phyloP scores from a whole-genome alignment of 2,888 invertebrate species.

The Homarus gammarus region DNA sequence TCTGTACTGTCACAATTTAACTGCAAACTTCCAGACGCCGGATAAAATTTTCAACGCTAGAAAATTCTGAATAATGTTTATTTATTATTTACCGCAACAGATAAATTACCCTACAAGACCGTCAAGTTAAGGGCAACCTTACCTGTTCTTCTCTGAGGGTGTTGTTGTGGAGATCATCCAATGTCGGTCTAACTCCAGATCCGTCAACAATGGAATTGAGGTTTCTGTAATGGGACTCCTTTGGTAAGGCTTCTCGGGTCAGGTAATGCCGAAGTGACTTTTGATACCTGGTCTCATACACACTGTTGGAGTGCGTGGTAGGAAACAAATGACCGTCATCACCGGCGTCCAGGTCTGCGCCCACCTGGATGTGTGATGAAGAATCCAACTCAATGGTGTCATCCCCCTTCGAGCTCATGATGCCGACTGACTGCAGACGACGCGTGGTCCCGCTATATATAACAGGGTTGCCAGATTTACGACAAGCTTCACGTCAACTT shows the following conservation, averaged over 20 bases:
- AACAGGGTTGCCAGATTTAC: too few relatives aligned
- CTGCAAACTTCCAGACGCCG: too few relatives aligned
- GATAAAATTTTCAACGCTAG: too few relatives aligned
- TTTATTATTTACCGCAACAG: too few relatives aligned
- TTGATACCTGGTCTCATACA: constrained; percentile 76
- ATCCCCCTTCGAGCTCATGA: constrained; percentile 34
- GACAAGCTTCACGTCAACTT: too few relatives aligned
- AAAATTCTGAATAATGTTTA: too few relatives aligned
- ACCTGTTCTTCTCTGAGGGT: constrained; percentile 61
- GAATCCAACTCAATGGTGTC: constrained; percentile 52
- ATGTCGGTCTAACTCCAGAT: constrained; percentile 72
- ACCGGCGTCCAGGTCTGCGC: constrained; percentile 36
- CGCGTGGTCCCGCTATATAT: constrained; percentile 26
- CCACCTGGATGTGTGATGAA: constrained; percentile 37
- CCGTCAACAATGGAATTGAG: constrained; percentile 76
- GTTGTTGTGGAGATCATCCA: constrained; percentile 77
- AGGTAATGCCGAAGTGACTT: constrained; percentile 78
- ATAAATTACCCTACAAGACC: too few relatives aligned
- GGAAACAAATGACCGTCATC: constrained; percentile 45
- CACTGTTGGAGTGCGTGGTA: constrained; percentile 52
- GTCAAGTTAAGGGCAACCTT: too few relatives aligned
- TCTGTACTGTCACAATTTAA: too few relatives aligned
- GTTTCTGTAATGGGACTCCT: constrained; percentile 79
- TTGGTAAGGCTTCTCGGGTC: constrained; percentile 79
- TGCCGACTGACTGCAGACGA: constrained; percentile 44